Percentiles rank a stretch among this genome's conserved stretches.
Evolutionary conservation across 2,888 invertebrate genomes (phyloP).

Genomic region (Phragmatobia fuliginosa): DNA sequence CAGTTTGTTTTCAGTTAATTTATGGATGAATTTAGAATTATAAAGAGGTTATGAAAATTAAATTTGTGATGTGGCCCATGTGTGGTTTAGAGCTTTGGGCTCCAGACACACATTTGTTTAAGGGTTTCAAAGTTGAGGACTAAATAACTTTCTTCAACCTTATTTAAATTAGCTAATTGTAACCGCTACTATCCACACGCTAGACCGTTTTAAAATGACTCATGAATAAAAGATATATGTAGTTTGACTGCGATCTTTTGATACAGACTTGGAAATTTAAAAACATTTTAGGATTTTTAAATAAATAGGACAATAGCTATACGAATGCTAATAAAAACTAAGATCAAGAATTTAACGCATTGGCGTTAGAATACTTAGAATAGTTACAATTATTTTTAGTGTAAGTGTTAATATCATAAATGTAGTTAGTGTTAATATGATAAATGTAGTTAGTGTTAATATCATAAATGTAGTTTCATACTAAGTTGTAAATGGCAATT

Average conservation of each 20-base stretch:
- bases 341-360: not conserved
- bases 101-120: constrained; percentile 9
- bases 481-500: too few relatives aligned
- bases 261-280: not conserved
- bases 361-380: too few relatives aligned
- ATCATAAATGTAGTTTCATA: too few relatives aligned
- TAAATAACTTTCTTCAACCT: not conserved
- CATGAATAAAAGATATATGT: not conserved
- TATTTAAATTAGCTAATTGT: not conserved
- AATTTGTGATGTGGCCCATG: constrained; percentile 41
- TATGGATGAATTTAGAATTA: constrained; percentile 63
- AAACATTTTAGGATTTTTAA: not conserved
- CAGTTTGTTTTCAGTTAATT: constrained; percentile 77
- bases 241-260: not conserved
- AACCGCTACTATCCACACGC: not conserved
- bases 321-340: not conserved
- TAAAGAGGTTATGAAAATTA: constrained; percentile 54
- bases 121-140: not conserved
- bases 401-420: too few relatives aligned
- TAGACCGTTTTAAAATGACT: not conserved
- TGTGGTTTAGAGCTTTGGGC: constrained; percentile 22
- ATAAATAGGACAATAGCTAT: not conserved
- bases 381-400: too few relatives aligned
- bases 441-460: too few relatives aligned
- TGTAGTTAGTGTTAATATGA: too few relatives aligned